Evolutionary conservation across 2,113 vertebrate species (phyloP).

Genomic region (Vulpes lagopus): DNA sequence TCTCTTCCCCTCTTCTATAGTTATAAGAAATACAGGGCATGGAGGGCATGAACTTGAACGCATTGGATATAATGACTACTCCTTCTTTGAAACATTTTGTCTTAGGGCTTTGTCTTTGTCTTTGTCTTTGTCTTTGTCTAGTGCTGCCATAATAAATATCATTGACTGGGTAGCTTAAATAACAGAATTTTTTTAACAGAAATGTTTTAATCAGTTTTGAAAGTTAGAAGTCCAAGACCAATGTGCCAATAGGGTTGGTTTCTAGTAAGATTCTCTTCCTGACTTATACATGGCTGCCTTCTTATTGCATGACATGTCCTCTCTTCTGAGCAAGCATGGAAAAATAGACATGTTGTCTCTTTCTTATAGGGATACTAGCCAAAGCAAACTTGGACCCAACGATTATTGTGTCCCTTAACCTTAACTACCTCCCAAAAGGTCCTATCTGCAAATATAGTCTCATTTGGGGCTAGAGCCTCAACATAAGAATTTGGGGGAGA

Average conservation of each 20-base stretch:
- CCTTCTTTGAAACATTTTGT: background rate
- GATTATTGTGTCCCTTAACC: background rate
- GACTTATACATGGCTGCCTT: background rate
- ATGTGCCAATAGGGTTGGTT: background rate
- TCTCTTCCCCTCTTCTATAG: background rate
- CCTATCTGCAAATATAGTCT: background rate
- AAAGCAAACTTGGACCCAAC: background rate
- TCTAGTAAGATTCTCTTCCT: background rate
- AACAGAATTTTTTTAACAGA: background rate
- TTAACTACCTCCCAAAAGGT: background rate
- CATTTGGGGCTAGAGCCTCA: background rate
- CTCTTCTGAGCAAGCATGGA: background rate
- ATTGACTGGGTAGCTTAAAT: background rate
- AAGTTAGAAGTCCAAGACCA: background rate
- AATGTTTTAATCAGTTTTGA: background rate
- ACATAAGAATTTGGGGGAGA: background rate
- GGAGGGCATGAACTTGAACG: background rate
- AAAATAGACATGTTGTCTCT: background rate
- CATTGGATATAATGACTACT: background rate
- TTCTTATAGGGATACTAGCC: background rate
- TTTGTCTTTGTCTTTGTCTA: too few relatives aligned
- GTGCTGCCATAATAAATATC: background rate
- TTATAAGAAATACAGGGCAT: background rate
- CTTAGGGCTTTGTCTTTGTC: background rate
- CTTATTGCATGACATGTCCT: background rate